phyloP scores from a whole-genome alignment of 2,113 vertebrate genomes.

The Hylia prasina region DNA sequence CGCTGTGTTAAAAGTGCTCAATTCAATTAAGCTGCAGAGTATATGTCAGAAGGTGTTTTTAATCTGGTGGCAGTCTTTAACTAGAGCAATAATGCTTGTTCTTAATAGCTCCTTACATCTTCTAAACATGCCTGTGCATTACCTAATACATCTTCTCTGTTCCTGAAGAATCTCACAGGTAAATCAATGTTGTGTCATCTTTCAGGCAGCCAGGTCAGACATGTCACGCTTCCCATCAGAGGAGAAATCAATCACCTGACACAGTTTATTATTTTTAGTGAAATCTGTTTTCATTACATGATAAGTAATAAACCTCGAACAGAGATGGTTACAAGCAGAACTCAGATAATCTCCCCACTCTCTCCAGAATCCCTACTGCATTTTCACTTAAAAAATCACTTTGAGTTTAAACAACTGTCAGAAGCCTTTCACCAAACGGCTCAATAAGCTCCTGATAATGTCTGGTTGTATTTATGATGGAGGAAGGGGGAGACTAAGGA shows the following conservation, averaged over 20 bases:
- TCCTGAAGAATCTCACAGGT: not conserved
- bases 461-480: not conserved
- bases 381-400: not conserved
- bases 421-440: constrained; percentile 9
- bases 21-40: constrained; percentile 22
- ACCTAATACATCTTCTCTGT: not conserved
- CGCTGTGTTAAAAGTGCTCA: not conserved
- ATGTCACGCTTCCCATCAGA: not conserved
- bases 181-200: constrained; percentile 41
- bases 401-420: constrained; percentile 29
- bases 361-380: not conserved
- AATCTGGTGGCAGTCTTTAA: constrained; percentile 2
- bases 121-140: not conserved
- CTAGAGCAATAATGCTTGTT: not conserved
- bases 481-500: not conserved
- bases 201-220: constrained; percentile 2
- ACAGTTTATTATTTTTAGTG: not conserved
- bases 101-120: constrained; percentile 4
- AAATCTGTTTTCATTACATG: constrained; percentile 23
- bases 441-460: not conserved
- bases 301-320: not conserved
- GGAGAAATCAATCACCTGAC: constrained; percentile 26
- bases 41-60: not conserved
- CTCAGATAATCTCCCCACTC: not conserved
- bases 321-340: not conserved